Conservation (phyloP, 2,797 vertebrate species). For the Mionectes olivaceus region DNA sequence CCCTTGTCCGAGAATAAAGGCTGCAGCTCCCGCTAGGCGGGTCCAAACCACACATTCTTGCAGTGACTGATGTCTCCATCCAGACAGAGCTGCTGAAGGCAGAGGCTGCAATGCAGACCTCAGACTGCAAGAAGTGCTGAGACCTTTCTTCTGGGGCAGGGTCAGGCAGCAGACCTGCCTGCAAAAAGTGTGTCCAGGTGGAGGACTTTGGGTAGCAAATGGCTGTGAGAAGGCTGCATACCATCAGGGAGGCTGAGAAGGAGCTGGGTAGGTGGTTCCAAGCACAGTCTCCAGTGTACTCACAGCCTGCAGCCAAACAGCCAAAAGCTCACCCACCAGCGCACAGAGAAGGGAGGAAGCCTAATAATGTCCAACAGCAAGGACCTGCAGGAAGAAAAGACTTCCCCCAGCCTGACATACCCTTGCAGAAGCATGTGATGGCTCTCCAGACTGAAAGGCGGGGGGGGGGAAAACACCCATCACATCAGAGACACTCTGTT, state of each 20-base stretch:
- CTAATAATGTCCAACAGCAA: neutral
- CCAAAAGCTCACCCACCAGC: neutral
- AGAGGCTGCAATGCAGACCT: neutral
- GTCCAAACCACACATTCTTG: neutral
- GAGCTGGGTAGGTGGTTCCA: neutral
- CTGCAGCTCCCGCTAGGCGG: neutral
- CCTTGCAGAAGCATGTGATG: neutral
- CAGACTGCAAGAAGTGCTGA: neutral
- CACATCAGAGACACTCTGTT: neutral
- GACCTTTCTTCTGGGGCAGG: neutral
- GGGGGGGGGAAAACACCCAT: neutral
- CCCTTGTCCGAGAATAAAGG: neutral
- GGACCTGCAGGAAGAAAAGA: neutral
- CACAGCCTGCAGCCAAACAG: fast-evolving
- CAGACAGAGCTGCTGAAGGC: neutral
- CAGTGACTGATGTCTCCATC: neutral
- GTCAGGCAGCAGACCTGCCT: neutral
- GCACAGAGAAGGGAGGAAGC: neutral
- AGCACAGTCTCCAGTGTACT: neutral
- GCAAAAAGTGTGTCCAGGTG: neutral
- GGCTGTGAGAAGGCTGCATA: neutral
- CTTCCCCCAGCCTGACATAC: neutral
- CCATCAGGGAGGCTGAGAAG: neutral
- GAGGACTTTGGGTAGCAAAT: neutral
- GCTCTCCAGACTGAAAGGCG: fast-evolving